Conservation (phyloP, 2,113 vertebrate species). For the Spea bombifrons region DNA sequence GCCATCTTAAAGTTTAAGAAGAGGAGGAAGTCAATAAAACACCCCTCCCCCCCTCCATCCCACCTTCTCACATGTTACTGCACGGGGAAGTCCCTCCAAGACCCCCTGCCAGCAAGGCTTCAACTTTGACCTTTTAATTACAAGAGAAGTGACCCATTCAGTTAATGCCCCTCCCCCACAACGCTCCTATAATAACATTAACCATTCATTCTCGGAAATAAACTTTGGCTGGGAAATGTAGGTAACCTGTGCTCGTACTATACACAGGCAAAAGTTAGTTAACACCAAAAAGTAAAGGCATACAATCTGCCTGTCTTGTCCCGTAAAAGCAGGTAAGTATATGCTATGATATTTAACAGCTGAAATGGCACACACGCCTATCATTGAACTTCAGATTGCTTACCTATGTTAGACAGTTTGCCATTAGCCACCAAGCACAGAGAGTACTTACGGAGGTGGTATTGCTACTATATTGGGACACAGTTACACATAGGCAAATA, state of each 20-base stretch:
- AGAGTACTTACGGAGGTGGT: too few relatives aligned
- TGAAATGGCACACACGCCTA: too few relatives aligned
- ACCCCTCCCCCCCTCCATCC: background rate
- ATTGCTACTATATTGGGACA: too few relatives aligned
- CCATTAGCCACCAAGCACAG: too few relatives aligned
- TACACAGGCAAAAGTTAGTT: background rate
- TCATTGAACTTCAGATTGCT: too few relatives aligned
- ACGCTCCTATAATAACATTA: slow-evolving; percentile 14
- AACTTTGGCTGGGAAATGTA: too few relatives aligned
- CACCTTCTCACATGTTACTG: slow-evolving; percentile 33
- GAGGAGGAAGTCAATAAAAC: background rate
- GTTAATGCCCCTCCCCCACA: slow-evolving; percentile 42
- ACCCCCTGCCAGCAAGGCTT: slow-evolving; percentile 49
- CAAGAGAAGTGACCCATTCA: slow-evolving; percentile 57
- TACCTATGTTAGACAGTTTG: too few relatives aligned
- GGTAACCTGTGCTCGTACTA: too few relatives aligned
- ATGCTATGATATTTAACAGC: too few relatives aligned
- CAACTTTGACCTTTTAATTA: slow-evolving; percentile 55
- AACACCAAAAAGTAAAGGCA: background rate
- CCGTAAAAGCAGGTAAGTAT: too few relatives aligned
- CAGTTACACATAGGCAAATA: too few relatives aligned
- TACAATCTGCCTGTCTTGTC: background rate
- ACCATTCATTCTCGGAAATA: background rate
- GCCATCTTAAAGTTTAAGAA: too few relatives aligned
- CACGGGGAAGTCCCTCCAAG: slow-evolving; percentile 51